phyloP scores from a whole-genome alignment of 2,888 invertebrate species.

The Diloba caeruleocephala region DNA sequence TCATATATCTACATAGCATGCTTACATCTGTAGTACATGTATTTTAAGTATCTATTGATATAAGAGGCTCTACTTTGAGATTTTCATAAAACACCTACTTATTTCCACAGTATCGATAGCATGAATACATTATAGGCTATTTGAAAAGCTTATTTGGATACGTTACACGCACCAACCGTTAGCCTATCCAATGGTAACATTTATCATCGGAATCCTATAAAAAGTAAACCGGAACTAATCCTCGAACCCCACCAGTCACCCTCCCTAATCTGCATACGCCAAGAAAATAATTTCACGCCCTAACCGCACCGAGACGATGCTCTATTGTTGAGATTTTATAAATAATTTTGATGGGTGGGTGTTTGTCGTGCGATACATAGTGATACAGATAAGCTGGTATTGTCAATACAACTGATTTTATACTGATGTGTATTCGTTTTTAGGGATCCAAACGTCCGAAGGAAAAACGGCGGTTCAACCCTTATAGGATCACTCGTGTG shows the following conservation, averaged over 20 bases:
- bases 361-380: slow-evolving; percentile 39
- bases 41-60: no score
- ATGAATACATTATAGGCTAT: slow-evolving; percentile 55
- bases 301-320: slow-evolving; percentile 73
- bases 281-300: slow-evolving; percentile 89
- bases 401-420: slow-evolving; percentile 13
- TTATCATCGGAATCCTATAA: slow-evolving; percentile 88
- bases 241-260: slow-evolving; percentile 70
- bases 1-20: no score
- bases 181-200: slow-evolving; percentile 79
- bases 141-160: slow-evolving; percentile 79
- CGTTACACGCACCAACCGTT: slow-evolving; percentile 87
- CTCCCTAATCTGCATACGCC: slow-evolving; percentile 86
- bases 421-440: no score
- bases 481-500: no score
- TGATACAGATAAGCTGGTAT: slow-evolving; percentile 27
- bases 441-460: no score
- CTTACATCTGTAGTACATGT: no score
- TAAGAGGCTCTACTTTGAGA: no score
- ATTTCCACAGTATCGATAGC: slow-evolving; percentile 44
- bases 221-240: slow-evolving; percentile 88
- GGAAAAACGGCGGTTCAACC: no score
- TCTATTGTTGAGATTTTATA: slow-evolving; percentile 70
- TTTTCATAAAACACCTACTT: slow-evolving; percentile 16
- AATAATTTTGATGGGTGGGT: slow-evolving; percentile 56